Base-by-base conservation (phyloP, 1,140 invertebrate genomes). In the Oscheius sp. region DNA sequence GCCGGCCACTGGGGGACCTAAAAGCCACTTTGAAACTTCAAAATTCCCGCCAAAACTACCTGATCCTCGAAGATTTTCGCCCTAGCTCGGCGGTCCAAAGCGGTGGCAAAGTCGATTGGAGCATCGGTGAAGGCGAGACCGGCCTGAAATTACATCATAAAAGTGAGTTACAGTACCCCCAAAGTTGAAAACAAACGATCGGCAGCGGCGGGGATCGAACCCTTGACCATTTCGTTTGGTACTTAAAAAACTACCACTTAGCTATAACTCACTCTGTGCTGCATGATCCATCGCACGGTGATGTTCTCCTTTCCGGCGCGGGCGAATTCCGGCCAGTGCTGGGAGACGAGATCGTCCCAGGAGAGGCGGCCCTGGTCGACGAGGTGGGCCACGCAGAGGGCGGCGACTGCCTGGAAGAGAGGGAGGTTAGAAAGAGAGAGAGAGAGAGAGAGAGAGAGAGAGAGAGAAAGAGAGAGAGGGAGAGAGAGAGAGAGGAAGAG, bases 271-370 rank as follows among this genome's bases (percentile, higher is more conserved):
- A 85, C 85, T 78, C 83, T 79, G 73, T 86, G 85, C 64, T 78
- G 81, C 1, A 86, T 35, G 7, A 86, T 52, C 78, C 79, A 80
- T 20, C 82, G 78, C 13, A 86, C 79, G 4, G 85, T 86, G 7
- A 86, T 80, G 26, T 79, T 77, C 42, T 80, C 78, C 74, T 86
- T 86, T 4, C 83, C 82, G 36, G 86, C 80, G 10, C 76, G 38
- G 4, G 66, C 82, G 79, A 86, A 86, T 45, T 83, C 84, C 29
- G 85, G 85, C 85, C 85, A 86, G 72, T 85, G 85, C 26, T 80
- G 45, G 1, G 68, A 64, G 0, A 86, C 80, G 10, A 77, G 74
- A 26, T 80, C 76, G 26, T 82, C 79, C 63, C 85, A 86, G 29
- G 82, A 73, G 1, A 86, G 23, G 1, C 71, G 72, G 20, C 82